Conservation (phyloP, 2,797 vertebrate species). For the Anisognathus igniventris region DNA sequence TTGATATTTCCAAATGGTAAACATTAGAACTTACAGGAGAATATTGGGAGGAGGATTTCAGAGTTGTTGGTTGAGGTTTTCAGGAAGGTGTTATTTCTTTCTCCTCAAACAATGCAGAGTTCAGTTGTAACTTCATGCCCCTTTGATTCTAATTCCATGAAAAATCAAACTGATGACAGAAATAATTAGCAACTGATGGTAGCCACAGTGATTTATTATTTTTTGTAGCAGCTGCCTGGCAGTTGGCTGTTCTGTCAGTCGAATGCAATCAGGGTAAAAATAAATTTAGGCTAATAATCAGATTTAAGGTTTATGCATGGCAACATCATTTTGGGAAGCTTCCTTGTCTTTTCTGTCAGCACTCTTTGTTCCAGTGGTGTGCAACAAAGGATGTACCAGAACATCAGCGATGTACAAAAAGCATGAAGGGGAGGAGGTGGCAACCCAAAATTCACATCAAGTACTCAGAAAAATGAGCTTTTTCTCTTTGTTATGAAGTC, state of each 20-base stretch:
- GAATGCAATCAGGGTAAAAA: neutral
- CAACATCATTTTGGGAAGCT: neutral
- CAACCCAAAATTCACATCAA: neutral
- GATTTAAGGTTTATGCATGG: neutral
- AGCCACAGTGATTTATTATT: neutral
- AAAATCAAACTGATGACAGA: neutral
- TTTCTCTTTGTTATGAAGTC: neutral
- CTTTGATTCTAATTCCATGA: neutral
- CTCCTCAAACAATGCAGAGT: neutral
- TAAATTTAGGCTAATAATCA: neutral
- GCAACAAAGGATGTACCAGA: neutral
- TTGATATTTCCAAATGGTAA: neutral
- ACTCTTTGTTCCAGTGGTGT: neutral
- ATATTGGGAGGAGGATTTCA: accelerated
- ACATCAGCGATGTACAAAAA: neutral
- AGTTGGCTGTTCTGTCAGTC: neutral
- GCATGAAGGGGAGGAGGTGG: neutral
- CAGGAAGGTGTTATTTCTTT: neutral
- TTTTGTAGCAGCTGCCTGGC: neutral
- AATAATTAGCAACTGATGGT: neutral
- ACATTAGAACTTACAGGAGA: neutral
- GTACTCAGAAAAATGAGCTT: neutral
- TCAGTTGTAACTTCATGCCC: neutral
- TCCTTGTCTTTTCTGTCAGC: neutral
- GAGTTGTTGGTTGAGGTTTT: neutral